Evolutionary conservation across 1,140 invertebrate species (phyloP).

Genomic region (Drosophila bifasciata): DNA sequence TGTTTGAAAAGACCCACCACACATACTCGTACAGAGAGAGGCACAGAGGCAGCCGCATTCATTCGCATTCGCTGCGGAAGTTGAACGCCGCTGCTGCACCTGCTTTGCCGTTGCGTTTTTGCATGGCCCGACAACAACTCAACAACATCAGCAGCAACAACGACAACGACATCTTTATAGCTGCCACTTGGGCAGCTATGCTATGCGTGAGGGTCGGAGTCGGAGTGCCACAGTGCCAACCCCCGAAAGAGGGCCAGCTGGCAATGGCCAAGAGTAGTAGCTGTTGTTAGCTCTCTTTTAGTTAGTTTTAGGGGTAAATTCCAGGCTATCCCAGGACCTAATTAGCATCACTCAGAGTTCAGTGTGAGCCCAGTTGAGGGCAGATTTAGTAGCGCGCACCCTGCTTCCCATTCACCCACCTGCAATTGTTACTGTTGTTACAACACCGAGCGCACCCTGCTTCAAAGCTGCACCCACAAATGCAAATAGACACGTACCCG

Average conservation of each 20-base stretch:
- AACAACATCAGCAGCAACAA: constrained; percentile 33
- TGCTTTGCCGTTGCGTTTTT: constrained; percentile 78
- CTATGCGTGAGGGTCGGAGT: constrained; percentile 66
- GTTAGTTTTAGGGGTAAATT: constrained; percentile 8
- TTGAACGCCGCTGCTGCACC: constrained; percentile 77
- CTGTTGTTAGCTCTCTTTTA: constrained; percentile 11
- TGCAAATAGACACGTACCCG: constrained; percentile 47
- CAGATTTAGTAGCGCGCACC: constrained; percentile 34
- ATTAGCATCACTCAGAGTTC: neutral
- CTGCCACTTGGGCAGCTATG: constrained; percentile 37
- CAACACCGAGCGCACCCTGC: constrained; percentile 54
- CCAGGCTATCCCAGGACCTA: neutral
- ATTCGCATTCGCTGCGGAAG: constrained; percentile 72
- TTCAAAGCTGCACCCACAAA: constrained; percentile 58
- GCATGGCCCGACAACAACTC: constrained; percentile 49
- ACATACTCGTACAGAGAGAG: constrained; percentile 27
- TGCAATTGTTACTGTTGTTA: constrained; percentile 54
- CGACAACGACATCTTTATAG: constrained; percentile 77
- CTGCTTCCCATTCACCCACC: constrained; percentile 22
- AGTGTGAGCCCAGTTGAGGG: constrained; percentile 27
- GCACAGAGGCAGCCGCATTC: constrained; percentile 24
- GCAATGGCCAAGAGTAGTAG: constrained; percentile 14
- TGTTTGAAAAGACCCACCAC: constrained; percentile 65
- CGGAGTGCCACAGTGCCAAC: constrained; percentile 33
- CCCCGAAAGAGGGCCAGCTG: constrained; percentile 48